Evolutionary conservation across 1,140 invertebrate species (phyloP), one percentile per base, ranked within the genome.

Genomic region (Epicauta chinensis): DNA sequence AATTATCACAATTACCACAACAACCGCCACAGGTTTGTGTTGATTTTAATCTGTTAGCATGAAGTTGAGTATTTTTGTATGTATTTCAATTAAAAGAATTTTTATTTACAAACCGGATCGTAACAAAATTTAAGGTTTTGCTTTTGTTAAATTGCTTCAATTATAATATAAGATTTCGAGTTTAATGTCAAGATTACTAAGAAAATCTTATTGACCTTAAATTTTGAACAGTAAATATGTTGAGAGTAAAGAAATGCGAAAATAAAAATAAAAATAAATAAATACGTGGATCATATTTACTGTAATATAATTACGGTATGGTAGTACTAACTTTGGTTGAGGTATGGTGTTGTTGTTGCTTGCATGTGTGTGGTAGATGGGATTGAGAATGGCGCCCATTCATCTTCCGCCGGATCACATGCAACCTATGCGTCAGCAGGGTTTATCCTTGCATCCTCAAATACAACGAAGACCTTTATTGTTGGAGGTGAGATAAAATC

Each of bases 401-500:
- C 55, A 55, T 58, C 63, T 61, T 47, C 61, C 60, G 34, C 34
- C 53, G 61, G 62, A 61, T 51, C 56, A 57, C 59, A 55, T 63
- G 49, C 58, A 66, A 62, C 61, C 62, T 49, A 56, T 61, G 55
- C 59, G 57, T 51, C 62, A 53, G 52, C 61, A 57, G 52, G 56
- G 52, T 51, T 56, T 51, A 48, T 59, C 59, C 44, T 46, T 60
- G 52, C 60, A 47, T 46, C 61, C 60, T 43, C 62, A 62, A 42
- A 58, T 61, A 41, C 60, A 62, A 67, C 81, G 81, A 73, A 81
- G 80, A 73, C 81, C 83, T 73, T 77, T 83, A 75, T 79, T 86
- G 74, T 77, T 86, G 74, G 82, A 84, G 82, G 81, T 84, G 79
- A 85, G 80, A 65, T 51, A 49, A 36, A 56, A 9, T 29, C 15